A percentile compares a stretch with the other conserved stretches of the same genome.
phyloP scores from a whole-genome alignment of 1,140 invertebrate species.

The Oedothorax gibbosus region DNA sequence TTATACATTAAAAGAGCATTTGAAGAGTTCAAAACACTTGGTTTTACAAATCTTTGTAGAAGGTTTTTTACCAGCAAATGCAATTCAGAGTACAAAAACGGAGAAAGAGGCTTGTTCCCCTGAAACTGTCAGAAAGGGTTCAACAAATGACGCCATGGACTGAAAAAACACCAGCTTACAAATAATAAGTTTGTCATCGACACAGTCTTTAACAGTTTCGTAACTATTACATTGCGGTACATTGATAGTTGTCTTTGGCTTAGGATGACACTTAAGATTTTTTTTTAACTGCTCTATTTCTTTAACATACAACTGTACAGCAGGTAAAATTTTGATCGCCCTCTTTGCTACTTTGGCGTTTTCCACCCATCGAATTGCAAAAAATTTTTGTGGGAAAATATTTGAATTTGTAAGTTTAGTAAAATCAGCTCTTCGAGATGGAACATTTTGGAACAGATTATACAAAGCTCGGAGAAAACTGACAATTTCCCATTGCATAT shows the following conservation, averaged over 20 bases:
- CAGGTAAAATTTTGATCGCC: conserved; percentile 3
- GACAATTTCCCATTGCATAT: neutral
- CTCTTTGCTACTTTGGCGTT: conserved; percentile 1
- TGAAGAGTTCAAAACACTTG: neutral
- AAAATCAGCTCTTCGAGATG: too few relatives aligned
- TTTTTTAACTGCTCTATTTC: neutral
- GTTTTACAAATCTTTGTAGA: neutral
- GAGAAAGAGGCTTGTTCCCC: neutral
- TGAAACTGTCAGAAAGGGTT: neutral
- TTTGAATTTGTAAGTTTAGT: too few relatives aligned
- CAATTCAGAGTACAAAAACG: neutral
- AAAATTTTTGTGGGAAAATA: conserved; percentile 25
- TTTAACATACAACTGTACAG: neutral
- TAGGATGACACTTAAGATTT: neutral
- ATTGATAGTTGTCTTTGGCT: neutral
- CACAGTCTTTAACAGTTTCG: conserved; percentile 1
- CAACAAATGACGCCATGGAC: too few relatives aligned
- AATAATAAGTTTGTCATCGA: too few relatives aligned
- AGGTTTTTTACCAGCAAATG: neutral
- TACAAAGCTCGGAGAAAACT: neutral
- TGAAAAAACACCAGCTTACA: too few relatives aligned
- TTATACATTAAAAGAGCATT: neutral
- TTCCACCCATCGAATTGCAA: conserved; percentile 2
- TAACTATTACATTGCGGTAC: neutral
- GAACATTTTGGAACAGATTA: conserved; percentile 17